Percentiles rank a stretch among this genome's conserved stretches.
These are phyloP conservation scores for Lepisosteus oculatus DNA, from an alignment of 2,113 vertebrate species.

Conservation along the genomic window DNA sequence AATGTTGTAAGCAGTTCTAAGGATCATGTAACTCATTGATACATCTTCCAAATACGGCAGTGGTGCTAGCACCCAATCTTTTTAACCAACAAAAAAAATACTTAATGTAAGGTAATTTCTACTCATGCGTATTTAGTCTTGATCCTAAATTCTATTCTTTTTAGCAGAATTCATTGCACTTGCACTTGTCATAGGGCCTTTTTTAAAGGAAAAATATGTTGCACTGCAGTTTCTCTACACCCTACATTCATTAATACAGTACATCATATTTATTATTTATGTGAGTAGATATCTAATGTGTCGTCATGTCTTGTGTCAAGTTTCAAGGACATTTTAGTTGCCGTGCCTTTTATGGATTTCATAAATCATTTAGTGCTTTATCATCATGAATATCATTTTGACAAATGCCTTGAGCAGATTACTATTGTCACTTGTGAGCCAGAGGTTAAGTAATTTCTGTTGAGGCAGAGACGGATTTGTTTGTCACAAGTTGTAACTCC, in stretches of 20 bases:
- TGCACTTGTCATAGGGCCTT: not conserved
- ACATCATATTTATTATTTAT: constrained; percentile 26
- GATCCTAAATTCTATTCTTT: too few relatives aligned
- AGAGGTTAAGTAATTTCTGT: constrained; percentile 12
- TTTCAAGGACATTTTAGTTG: constrained; percentile 7
- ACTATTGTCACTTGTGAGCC: constrained; percentile 6
- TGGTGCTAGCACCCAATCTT: too few relatives aligned
- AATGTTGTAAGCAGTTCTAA: too few relatives aligned
- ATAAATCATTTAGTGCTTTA: constrained; percentile 25
- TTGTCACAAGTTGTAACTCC: not conserved
- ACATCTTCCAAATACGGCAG: too few relatives aligned
- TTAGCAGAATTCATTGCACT: not conserved
- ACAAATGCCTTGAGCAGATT: constrained; percentile 9
- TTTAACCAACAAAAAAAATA: not conserved
- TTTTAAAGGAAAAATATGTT: not conserved
- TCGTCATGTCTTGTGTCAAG: constrained; percentile 15
- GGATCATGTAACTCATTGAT: too few relatives aligned
- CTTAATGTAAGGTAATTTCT: not conserved
- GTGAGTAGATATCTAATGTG: constrained; percentile 9
- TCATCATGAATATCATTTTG: not conserved
- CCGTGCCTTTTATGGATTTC: constrained; percentile 4
- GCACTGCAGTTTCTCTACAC: not conserved
- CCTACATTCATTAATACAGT: constrained; percentile 1
- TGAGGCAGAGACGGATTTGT: constrained; percentile 8
- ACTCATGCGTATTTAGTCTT: not conserved